Conservation (phyloP, 2,888 invertebrate species). For the Philopedon plagiatum region DNA sequence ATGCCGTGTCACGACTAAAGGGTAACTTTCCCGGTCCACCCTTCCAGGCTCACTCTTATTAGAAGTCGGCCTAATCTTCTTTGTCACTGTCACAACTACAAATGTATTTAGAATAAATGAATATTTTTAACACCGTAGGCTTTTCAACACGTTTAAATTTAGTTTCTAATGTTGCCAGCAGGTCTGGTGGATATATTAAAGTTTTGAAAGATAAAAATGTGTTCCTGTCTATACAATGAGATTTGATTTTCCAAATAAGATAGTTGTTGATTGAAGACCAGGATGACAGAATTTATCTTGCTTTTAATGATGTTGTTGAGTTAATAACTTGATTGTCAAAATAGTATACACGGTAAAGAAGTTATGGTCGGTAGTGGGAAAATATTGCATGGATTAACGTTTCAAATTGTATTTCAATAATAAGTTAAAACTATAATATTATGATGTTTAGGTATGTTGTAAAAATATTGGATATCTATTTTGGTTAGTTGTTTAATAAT, state of each 20-base stretch:
- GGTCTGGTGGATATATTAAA: conserved; percentile 27
- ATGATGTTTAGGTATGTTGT: too few relatives aligned
- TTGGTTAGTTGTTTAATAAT: too few relatives aligned
- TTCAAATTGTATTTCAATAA: too few relatives aligned
- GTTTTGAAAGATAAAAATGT: conserved; percentile 25
- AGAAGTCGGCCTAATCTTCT: conserved; percentile 56
- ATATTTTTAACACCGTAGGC: conserved; percentile 57
- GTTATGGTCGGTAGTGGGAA: too few relatives aligned
- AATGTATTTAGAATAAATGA: conserved; percentile 59
- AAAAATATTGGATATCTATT: too few relatives aligned
- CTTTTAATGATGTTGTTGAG: conserved; percentile 7
- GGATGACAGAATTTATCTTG: conserved; percentile 9
- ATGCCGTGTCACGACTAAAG: conserved; percentile 58
- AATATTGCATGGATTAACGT: too few relatives aligned
- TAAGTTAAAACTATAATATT: too few relatives aligned
- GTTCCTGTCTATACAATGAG: conserved; percentile 19
- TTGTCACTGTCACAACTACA: conserved; percentile 62
- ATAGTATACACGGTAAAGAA: neutral
- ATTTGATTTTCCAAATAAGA: conserved; percentile 16
- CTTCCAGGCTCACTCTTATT: conserved; percentile 43
- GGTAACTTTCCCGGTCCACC: conserved; percentile 42
- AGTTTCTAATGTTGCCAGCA: conserved; percentile 38
- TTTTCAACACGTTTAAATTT: conserved; percentile 58
- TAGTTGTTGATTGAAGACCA: conserved; percentile 1
- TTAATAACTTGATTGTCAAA: conserved; percentile 2